Evolutionary conservation across 1,140 invertebrate species (phyloP), one percentile per base, ranked within the genome.

Genomic region (Drosophila grimshawi): DNA sequence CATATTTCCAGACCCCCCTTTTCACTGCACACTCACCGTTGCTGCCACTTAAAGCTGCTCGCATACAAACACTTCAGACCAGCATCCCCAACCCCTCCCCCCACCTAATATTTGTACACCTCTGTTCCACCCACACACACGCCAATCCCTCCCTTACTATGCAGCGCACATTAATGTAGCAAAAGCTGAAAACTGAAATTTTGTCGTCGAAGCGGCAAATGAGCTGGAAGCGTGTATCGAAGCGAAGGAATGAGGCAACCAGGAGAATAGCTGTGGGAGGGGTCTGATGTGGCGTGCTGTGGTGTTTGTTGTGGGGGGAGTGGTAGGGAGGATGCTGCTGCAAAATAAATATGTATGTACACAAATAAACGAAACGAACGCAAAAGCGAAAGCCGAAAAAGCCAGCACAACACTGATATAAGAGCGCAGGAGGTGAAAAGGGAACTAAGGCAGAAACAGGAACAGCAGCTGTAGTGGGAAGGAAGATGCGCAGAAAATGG

Each of bases 181-280:
- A 29, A 49, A 55, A 68, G 71, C 80, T 86, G 83, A 86, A 86
- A 86, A 86, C 83, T 86, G 83, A 86, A 86, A 88, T 86, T 80
- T 86, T 86, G 83, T 86, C 83, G 85, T 85, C 85, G 85, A 89
- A 89, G 85, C 83, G 85, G 80, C 83, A 88, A 89, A 88, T 89
- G 85, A 89, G 80, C 85, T 88, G 80, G 80, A 88, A 88, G 85
- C 71, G 66, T 73, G 51, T 66, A 60, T 72, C 61, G 62, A 65
- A 72, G 59, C 51, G 43, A 46, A 59, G 51, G 60, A 53, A 53
- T 43, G 39, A 41, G 68, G 2, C 19, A 19, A 19, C 19, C 19
- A 19, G 19, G 19, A 19, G 19, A 19, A 19, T 19, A 29, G 33
- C 2, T 4, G 52, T 5, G 7, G 7, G 45, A 2, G 10, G n/a